Evolutionary conservation across 2,797 vertebrate species (phyloP), one percentile per base, ranked within the genome.

Genomic region (Poeciliopsis turneri): DNA sequence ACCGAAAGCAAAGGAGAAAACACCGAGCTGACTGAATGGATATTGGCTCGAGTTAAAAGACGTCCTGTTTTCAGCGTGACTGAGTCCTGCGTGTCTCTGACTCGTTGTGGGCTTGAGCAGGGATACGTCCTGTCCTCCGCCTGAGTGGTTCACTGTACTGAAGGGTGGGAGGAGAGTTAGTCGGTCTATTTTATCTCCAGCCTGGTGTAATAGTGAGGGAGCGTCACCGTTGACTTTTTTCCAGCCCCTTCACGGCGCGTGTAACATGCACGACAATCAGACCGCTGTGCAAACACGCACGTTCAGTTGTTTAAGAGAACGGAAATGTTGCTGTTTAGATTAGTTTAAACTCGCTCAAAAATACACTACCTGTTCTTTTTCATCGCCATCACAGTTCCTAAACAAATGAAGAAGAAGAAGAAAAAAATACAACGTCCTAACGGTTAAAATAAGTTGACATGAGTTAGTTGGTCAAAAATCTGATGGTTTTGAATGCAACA

Each of bases 111-210:
- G 8, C 78, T 53, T 72, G 82, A 13, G 66, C 68, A 8, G 46
- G 12, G 41, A 23, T 12, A 30, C 68, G 68, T 70, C 71, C 16
- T 23, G 74, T 10, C 41, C 64, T 72, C 75, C 75, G 55, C 72
- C 39, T 16, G 53, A 68, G 33, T 81, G 36, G 84, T 72, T 91
- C 79, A 80, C 74, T 72, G 73, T 33, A 82, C 39, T 86, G 78
- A 78, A 51, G 18, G 43, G 86, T 82, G 87, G 92, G 92, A 81
- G 92, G 92, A 90, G 92, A 61, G 55, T 78, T 78, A 81, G 81
- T 82, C 18, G 77, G 51, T 77, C 61, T 9, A 6, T 81, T 89
- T 90, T 86, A 89, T 90, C 82, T 78, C 64, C 79, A 53, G 83
- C 79, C 78, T 77, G 66, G 51, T 30, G 71, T 59, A 25, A 79